Evolutionary conservation across 1,140 invertebrate species (phyloP).

Genomic region (Amyelois transitella): DNA sequence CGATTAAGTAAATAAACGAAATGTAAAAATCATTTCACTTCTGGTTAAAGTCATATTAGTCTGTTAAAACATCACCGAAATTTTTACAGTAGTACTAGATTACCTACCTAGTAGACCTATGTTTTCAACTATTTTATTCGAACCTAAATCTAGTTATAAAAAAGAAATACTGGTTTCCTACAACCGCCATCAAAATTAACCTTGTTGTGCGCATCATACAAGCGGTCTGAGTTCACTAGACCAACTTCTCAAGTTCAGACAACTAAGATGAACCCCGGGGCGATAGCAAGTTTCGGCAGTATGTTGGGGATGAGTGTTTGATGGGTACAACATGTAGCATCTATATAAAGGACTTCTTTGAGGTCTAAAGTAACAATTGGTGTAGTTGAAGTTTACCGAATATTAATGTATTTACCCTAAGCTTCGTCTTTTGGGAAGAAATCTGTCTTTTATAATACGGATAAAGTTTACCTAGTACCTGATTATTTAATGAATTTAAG

Average conservation of each 20-base stretch:
- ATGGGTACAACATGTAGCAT: conserved; percentile 13
- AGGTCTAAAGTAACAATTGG: background rate
- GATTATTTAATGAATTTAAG: too few species aligned
- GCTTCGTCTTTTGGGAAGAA: too few species aligned
- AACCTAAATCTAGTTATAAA: too few species aligned
- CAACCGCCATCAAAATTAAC: too few species aligned
- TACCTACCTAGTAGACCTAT: background rate
- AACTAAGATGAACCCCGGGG: conserved; percentile 36
- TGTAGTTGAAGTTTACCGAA: too few species aligned
- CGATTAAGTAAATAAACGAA: too few species aligned
- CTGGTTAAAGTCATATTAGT: too few species aligned
- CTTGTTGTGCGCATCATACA: conserved; percentile 29
- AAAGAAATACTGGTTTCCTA: background rate
- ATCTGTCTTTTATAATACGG: too few species aligned
- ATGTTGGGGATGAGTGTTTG: conserved; percentile 40
- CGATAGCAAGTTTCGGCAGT: conserved; percentile 32
- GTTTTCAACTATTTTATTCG: too few species aligned
- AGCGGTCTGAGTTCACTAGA: conserved; percentile 37
- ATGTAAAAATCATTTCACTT: too few species aligned
- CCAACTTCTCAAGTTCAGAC: conserved; percentile 38
- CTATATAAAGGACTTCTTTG: background rate
- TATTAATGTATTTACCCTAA: too few species aligned
- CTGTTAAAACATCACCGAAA: background rate
- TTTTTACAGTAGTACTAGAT: background rate
- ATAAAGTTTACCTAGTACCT: too few species aligned